These are phyloP conservation scores for Notocelia uddmanniana DNA, from an alignment of 2,888 invertebrate species.

Conservation along the genomic window DNA sequence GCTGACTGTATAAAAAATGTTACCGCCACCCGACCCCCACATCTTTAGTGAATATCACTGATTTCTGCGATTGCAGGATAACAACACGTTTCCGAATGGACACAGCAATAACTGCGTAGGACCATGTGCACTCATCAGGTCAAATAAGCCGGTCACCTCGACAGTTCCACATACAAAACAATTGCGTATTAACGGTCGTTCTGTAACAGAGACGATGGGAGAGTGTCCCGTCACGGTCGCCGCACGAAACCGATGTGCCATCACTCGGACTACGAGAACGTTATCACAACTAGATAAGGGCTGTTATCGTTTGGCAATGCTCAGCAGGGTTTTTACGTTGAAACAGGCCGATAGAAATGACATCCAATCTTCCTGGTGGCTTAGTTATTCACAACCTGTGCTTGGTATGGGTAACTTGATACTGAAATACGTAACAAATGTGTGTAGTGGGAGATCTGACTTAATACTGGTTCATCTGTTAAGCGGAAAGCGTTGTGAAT, in stretches of 20 bases:
- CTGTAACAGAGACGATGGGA: conserved; percentile 44
- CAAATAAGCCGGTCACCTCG: conserved; percentile 14
- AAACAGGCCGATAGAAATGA: conserved; percentile 42
- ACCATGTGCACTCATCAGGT: background rate
- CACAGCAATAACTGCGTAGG: background rate
- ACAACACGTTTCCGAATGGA: no score
- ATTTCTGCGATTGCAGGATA: no score
- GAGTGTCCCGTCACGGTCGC: conserved; percentile 45
- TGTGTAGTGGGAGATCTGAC: background rate
- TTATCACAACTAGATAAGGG: conserved; percentile 2
- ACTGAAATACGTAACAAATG: background rate
- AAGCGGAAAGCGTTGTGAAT: background rate
- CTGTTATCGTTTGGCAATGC: background rate
- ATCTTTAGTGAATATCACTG: no score
- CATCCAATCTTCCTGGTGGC: conserved; percentile 11
- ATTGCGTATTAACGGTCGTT: conserved; percentile 39
- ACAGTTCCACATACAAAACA: conserved; percentile 34
- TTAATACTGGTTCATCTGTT: background rate
- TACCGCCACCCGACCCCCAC: no score
- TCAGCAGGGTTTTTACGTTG: conserved; percentile 6
- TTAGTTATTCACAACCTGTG: background rate
- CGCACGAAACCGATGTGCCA: conserved; percentile 34
- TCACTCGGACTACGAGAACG: background rate
- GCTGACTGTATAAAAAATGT: no score
- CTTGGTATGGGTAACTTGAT: background rate